Evolutionary conservation across 2,113 vertebrate genomes (phyloP).

Genomic region (Oryzias celebensis): DNA sequence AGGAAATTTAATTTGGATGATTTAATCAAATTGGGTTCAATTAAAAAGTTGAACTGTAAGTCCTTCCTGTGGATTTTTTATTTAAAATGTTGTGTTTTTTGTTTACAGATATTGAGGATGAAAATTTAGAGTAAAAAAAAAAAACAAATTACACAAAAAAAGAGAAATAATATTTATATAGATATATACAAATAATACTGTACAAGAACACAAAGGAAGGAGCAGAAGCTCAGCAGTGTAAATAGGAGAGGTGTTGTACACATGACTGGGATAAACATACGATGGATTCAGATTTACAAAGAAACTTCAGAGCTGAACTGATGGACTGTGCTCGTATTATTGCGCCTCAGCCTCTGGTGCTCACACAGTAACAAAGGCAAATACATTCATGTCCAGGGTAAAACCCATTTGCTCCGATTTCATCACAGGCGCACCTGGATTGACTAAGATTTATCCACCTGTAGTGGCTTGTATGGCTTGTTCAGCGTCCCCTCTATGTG

Average conservation of each 20-base stretch:
- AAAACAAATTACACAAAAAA: conserved; percentile 25
- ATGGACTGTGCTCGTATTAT: conserved; percentile 54
- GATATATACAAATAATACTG: conserved; percentile 74
- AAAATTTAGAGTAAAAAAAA: conserved; percentile 4
- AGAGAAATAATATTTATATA: conserved; percentile 68
- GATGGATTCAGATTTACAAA: conserved; percentile 25
- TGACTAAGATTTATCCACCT: conserved; percentile 63
- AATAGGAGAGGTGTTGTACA: conserved; percentile 40
- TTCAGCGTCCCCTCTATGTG: conserved; percentile 47
- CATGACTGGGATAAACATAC: conserved; percentile 23
- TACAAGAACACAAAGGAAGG: conserved; percentile 62
- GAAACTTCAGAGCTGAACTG: conserved; percentile 45
- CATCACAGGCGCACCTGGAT: conserved; percentile 69
- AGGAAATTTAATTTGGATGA: no score
- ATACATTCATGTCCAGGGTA: conserved; percentile 59
- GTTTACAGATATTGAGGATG: no score
- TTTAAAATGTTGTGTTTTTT: no score
- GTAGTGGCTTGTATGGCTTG: conserved; percentile 74
- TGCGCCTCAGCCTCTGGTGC: conserved; percentile 8
- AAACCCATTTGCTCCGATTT: conserved; percentile 60
- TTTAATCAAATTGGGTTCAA: no score
- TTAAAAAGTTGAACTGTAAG: no score
- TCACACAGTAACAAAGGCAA: conserved; percentile 31
- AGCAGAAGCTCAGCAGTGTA: conserved; percentile 33
- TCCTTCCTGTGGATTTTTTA: no score